A percentile compares a stretch with the other conserved stretches of the same genome.
Evolutionary conservation across 2,888 invertebrate genomes (phyloP).

Genomic region (Sinelater perroti): DNA sequence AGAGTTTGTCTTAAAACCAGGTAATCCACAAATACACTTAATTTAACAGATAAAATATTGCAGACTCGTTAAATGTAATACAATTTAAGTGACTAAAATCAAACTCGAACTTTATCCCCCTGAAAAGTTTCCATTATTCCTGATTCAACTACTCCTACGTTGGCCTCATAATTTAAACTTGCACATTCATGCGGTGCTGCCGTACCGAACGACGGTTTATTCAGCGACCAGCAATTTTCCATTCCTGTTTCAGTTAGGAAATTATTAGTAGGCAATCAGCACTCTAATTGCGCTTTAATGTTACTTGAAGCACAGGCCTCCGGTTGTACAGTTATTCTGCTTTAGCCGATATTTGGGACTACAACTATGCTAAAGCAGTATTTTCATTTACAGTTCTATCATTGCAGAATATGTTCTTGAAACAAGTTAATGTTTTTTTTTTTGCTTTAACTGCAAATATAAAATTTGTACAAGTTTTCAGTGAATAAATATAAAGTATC

Average conservation of each 20-base stretch:
- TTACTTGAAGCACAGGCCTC: not conserved
- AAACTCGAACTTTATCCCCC: too few relatives aligned
- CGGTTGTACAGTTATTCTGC: too few relatives aligned
- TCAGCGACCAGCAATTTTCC: conserved; percentile 4
- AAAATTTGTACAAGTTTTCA: not conserved
- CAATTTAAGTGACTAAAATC: too few relatives aligned
- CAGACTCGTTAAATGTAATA: too few relatives aligned
- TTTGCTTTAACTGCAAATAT: not conserved
- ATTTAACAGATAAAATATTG: too few relatives aligned
- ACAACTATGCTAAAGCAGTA: too few relatives aligned
- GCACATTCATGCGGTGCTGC: not conserved
- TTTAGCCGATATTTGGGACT: too few relatives aligned
- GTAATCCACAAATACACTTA: too few relatives aligned
- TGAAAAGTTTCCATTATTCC: too few relatives aligned
- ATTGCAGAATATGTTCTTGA: too few relatives aligned
- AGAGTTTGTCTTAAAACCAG: too few relatives aligned
- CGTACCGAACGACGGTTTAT: not conserved
- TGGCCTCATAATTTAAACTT: not conserved
- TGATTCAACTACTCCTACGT: not conserved
- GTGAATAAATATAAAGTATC: not conserved
- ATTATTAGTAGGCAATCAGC: conserved; percentile 3
- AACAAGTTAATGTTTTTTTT: not conserved
- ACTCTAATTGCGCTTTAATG: conserved; percentile 4
- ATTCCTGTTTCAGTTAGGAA: not conserved
- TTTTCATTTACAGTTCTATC: too few relatives aligned